Evolutionary conservation across 2,797 vertebrate species (phyloP).

Genomic region (Malacoraja senta): DNA sequence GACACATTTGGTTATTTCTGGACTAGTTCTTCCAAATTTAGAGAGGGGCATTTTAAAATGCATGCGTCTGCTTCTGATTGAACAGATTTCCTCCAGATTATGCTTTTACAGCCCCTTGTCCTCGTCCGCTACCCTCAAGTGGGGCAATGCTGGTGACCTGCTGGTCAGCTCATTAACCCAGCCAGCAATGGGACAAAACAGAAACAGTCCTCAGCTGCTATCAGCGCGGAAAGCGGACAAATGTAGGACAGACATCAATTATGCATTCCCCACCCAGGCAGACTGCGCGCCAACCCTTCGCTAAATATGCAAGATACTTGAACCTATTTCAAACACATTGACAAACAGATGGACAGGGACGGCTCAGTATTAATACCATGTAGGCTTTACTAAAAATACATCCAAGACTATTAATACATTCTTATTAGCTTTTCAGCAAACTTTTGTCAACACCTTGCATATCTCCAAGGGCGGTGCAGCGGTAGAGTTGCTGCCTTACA

Average conservation of each 20-base stretch:
- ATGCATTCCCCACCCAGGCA: neutral
- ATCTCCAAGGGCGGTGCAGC: no score
- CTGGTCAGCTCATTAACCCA: neutral
- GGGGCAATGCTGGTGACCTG: neutral
- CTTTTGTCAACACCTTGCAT: neutral
- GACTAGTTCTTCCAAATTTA: neutral
- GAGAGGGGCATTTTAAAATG: neutral
- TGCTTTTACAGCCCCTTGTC: neutral
- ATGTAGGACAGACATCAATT: neutral
- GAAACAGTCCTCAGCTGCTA: neutral
- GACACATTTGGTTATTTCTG: neutral
- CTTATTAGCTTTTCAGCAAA: neutral
- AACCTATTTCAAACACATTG: slow-evolving; percentile 23
- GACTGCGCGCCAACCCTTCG: neutral
- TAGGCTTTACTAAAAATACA: slow-evolving; percentile 1
- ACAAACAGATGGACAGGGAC: slow-evolving; percentile 28
- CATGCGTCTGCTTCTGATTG: neutral
- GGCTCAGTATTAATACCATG: neutral
- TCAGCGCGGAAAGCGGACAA: neutral
- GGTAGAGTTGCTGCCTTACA: no score
- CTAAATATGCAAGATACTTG: slow-evolving; percentile 13
- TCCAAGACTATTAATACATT: neutral
- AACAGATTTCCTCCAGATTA: neutral
- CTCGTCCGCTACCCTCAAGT: neutral
- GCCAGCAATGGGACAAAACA: neutral